Evolutionary conservation across 2,888 invertebrate genomes (phyloP), one percentile per base, ranked within the genome.

Genomic region (Cheilosia vulpina): DNA sequence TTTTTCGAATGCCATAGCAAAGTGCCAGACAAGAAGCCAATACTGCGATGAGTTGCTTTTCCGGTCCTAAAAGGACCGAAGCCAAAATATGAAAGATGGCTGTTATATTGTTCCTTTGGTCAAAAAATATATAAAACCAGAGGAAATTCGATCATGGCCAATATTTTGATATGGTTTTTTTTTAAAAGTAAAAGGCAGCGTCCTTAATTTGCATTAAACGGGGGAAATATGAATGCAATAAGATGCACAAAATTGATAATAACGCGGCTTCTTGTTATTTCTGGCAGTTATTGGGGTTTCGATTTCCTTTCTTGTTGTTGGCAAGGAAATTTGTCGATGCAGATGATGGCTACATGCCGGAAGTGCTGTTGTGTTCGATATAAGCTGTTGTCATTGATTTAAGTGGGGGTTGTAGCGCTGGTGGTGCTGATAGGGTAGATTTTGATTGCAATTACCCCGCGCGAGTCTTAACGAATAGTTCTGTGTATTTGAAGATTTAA

Each of bases 191-290:
- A 21, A 21, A 15, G 4, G n/a, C 21, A 31, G 17, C 58, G 27
- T 53, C 66, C 81, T 65, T 77, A 72, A 85, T 85, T 85, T 81
- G 78, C 83, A 83, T 78, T 66, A 78, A 66, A 66, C 31, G 57
- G 19, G 4, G 72, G 4, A 78, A 78, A 68, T 73, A 5, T 73
- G 72, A 76, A 80, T 81, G 80, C 76, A 83, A 83, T 83, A 73
- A 68, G 79, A 79, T 83, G 79, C 73, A 81, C 76, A 52, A 81
- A 85, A 76, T 62, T 66, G 83, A 78, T 81, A 85, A 85, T 76
- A 85, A 71, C 75, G 76, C 71, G 81, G 65, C 57, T 71, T 72
- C 47, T 52, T 75, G 11, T 72, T 66, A 80, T 66, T 57, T 57
- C 15, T 50, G 50, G 50, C 19, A 55, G 52, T 79, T 79, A 69